Evolutionary conservation across 2,113 vertebrate genomes (phyloP), one percentile per base, ranked within the genome.

Genomic region (Embiotoca jacksoni): DNA sequence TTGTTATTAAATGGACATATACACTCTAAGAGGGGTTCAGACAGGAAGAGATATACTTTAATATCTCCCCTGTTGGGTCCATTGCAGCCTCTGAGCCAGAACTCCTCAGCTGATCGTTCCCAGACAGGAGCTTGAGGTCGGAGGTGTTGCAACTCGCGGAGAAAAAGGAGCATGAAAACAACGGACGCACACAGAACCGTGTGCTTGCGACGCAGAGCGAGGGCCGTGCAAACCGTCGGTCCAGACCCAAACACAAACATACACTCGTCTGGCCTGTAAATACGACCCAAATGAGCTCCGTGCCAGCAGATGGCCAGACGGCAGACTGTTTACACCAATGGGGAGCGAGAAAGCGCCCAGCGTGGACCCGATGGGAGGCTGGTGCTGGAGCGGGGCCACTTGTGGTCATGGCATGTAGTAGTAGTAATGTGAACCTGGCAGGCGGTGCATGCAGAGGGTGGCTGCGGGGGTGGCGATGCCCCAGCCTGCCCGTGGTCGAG

Each of bases 341-440:
- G 63, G 71, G 72, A 78, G 72, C 72, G 78, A 67, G 77, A 76
- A 68, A 65, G 61, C 52, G 59, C 70, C 62, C 81, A 77, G 88
- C 41, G 46, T 54, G 71, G 64, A 79, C 72, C 81, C 57, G 44
- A 67, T 80, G 78, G 73, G 59, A 90, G 80, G 53, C 88, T 84
- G 77, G 80, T 59, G 52, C 64, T 88, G 91, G 90, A 91, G 33
- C 5, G 11, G 33, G 47, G 83, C 90, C 89, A 72, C 79, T 76
- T 89, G 90, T 57, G 89, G 92, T 89, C 78, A 72, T 88, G 75
- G 81, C 56, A 59, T 78, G 83, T 91, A 89, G 89, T 88, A 88
- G 88, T 91, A 88, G 90, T 85, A 83, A 86, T 82, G 85, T 85
- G 75, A 88, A 85, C 73, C 89, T 87, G 90, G 88, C 87, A 90